Percentiles rank a stretch among this genome's conserved stretches.
Evolutionary conservation across 2,888 invertebrate species (phyloP).

Genomic region (Phyllotreta cruciferae): DNA sequence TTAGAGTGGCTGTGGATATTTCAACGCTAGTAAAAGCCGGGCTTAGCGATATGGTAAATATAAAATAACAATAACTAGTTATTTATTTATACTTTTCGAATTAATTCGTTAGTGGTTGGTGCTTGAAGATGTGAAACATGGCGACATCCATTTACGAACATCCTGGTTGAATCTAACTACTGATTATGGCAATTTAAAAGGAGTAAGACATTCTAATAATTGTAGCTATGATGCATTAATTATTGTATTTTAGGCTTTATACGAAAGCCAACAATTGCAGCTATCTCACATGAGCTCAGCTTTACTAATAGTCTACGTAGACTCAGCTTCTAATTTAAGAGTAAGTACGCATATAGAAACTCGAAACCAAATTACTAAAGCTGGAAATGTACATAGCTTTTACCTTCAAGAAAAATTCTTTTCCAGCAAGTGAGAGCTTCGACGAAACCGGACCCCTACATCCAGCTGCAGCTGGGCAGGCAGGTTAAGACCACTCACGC

Average conservation of each 20-base stretch:
- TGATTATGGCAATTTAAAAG: constrained; percentile 73
- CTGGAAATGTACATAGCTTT: not conserved
- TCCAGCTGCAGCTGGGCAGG: constrained; percentile 79
- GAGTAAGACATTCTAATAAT: no score
- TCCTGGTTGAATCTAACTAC: constrained; percentile 86
- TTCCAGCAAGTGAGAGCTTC: constrained; percentile 62
- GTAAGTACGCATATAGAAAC: constrained; percentile 64
- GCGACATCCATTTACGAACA: constrained; percentile 86
- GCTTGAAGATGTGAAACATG: constrained; percentile 92
- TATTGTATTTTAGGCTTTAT: constrained; percentile 65
- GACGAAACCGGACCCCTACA: constrained; percentile 80
- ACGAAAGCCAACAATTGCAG: constrained; percentile 75
- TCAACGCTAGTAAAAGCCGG: constrained; percentile 72
- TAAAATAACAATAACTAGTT: not conserved
- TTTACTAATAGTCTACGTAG: constrained; percentile 84
- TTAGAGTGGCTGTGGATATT: constrained; percentile 74
- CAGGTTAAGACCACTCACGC: constrained; percentile 74
- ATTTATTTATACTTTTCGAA: constrained; percentile 42
- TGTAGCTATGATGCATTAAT: constrained; percentile 1
- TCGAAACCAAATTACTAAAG: not conserved
- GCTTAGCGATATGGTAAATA: constrained; percentile 72
- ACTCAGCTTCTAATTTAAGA: constrained; percentile 88
- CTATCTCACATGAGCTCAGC: constrained; percentile 79
- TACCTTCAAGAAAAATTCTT: not conserved
- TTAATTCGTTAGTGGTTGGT: constrained; percentile 79